phyloP scores from a whole-genome alignment of 2,888 invertebrate species.

The Mantis religiosa region DNA sequence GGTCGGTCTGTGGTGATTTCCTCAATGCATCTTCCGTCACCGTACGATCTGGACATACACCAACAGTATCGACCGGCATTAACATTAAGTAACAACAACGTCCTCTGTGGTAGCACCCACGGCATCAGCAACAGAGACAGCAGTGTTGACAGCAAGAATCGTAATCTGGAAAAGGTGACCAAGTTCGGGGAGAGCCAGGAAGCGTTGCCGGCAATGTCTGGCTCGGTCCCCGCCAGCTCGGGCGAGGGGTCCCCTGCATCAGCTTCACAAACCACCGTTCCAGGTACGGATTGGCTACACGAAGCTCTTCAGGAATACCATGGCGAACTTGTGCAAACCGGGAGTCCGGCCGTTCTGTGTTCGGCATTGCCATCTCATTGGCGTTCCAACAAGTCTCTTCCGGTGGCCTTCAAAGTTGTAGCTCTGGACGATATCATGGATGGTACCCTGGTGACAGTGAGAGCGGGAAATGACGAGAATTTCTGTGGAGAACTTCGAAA shows the following conservation, averaged over 20 bases:
- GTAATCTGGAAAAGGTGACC: slow-evolving; percentile 30
- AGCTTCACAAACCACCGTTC: slow-evolving; percentile 48
- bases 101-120: background rate
- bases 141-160: slow-evolving; percentile 36
- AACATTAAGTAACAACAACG: background rate
- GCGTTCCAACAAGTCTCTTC: slow-evolving; percentile 96
- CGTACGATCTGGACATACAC: slow-evolving; percentile 19
- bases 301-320: slow-evolving; percentile 83
- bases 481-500: slow-evolving; percentile 93
- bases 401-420: slow-evolving; percentile 93
- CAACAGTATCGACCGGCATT: background rate
- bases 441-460: slow-evolving; percentile 88
- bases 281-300: slow-evolving; percentile 49
- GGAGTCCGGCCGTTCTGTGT: slow-evolving; percentile 92
- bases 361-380: slow-evolving; percentile 92
- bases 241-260: slow-evolving; percentile 42
- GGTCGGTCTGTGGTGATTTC: background rate
- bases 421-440: slow-evolving; percentile 90
- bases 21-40: slow-evolving; percentile 29
- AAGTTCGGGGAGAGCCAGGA: slow-evolving; percentile 48
- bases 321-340: slow-evolving; percentile 90
- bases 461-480: slow-evolving; percentile 98
- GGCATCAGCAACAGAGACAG: slow-evolving; percentile 32
- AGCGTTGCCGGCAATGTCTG: slow-evolving; percentile 49
- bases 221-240: slow-evolving; percentile 50